phyloP scores from a whole-genome alignment of 2,888 invertebrate genomes.

The Frankliniella intonsa region DNA sequence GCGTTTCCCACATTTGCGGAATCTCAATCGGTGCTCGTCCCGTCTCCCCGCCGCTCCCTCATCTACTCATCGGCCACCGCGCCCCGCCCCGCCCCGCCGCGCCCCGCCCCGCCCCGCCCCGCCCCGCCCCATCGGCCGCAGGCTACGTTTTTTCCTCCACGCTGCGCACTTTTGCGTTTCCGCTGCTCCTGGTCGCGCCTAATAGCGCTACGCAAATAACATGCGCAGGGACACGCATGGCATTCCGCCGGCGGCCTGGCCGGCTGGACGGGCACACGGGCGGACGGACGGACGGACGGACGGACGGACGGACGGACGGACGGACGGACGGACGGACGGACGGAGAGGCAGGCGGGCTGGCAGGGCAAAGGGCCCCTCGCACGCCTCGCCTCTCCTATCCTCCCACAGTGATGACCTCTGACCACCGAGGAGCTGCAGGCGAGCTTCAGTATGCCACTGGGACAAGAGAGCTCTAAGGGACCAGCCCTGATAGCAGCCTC shows the following conservation, averaged over 20 bases:
- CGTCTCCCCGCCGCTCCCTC: neutral
- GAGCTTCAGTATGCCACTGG: conserved; percentile 6
- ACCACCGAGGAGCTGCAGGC: neutral
- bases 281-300: too few species aligned
- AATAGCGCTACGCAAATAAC: conserved; percentile 23
- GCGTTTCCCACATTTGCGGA: neutral
- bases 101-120: neutral
- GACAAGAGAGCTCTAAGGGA: neutral
- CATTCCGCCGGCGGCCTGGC: neutral
- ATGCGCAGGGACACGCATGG: conserved; percentile 8
- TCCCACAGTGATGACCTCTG: conserved; percentile 13
- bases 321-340: too few species aligned
- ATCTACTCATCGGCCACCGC: too few species aligned
- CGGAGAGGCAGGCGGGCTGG: neutral
- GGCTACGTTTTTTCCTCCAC: neutral
- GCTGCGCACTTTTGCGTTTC: conserved; percentile 4
- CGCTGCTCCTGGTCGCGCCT: neutral
- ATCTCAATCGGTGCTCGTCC: neutral
- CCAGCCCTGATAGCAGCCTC: too few species aligned
- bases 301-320: neutral
- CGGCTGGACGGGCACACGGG: too few species aligned
- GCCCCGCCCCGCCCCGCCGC: neutral
- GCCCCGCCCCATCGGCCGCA: neutral
- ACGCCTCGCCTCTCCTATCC: neutral
- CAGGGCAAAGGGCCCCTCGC: neutral